Percentiles rank a stretch among this genome's conserved stretches.
phyloP scores from a whole-genome alignment of 37 sponge, comb jelly and placozoan species.

The Beroe ovata region DNA sequence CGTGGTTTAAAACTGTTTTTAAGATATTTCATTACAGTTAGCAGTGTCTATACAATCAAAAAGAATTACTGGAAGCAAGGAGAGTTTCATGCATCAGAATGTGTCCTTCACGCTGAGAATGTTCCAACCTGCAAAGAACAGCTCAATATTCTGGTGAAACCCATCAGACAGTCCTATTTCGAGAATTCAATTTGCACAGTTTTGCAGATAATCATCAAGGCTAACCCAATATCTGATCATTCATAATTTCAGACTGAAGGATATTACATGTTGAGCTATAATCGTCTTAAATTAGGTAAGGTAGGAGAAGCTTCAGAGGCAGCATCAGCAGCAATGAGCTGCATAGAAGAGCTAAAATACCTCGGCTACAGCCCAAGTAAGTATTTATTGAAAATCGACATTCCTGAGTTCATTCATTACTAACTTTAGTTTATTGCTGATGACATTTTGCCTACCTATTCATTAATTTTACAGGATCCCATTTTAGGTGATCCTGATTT shows the following conservation, averaged over 20 bases:
- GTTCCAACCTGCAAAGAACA: constrained; percentile 17
- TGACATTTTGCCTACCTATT: too few species aligned
- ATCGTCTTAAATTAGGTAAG: constrained; percentile 28
- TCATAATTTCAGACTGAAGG: not conserved
- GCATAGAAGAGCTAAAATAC: constrained; percentile 27
- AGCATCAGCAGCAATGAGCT: constrained; percentile 60
- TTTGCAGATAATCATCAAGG: too few species aligned
- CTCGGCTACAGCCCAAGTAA: constrained; percentile 13
- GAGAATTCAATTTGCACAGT: too few species aligned
- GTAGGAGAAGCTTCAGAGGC: constrained; percentile 16
- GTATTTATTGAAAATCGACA: not conserved
- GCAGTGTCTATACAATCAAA: not conserved
- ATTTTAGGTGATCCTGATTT: constrained; percentile 6
- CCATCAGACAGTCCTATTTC: not conserved
- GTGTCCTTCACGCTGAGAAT: constrained; percentile 42
- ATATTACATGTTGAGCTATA: constrained; percentile 3
- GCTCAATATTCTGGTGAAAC: constrained; percentile 9
- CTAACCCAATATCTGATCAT: too few species aligned
- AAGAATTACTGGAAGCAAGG: constrained; percentile 65
- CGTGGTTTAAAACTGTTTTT: too few species aligned
- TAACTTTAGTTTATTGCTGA: too few species aligned
- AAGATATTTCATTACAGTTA: not conserved
- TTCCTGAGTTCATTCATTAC: too few species aligned
- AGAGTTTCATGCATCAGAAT: constrained; percentile 23
- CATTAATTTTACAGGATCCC: too few species aligned